A percentile compares a stretch with the other conserved stretches of the same genome.
These are phyloP conservation scores for Muscicapa comitata DNA, from an alignment of 2,797 vertebrate genomes.

Conservation along the genomic window DNA sequence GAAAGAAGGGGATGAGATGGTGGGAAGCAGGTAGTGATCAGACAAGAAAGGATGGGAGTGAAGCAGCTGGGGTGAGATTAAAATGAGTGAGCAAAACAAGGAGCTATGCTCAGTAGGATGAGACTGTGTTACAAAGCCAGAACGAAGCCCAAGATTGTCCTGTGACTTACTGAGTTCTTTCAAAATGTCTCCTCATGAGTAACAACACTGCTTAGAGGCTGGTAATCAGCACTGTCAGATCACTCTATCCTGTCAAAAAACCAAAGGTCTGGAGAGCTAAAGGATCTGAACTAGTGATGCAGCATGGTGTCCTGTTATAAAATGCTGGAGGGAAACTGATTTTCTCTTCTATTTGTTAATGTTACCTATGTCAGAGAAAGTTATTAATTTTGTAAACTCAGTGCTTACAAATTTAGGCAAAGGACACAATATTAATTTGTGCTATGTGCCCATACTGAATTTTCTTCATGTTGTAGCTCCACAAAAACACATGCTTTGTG, in stretches of 20 bases:
- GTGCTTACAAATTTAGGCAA: background rate
- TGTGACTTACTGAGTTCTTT: background rate
- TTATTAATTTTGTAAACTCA: background rate
- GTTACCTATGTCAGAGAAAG: background rate
- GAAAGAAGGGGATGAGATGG: background rate
- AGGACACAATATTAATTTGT: background rate
- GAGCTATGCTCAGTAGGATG: background rate
- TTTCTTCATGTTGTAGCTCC: background rate
- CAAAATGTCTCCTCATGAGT: background rate
- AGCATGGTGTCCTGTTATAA: background rate
- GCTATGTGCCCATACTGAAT: background rate
- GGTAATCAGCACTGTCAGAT: rapidly evolving
- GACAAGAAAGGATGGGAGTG: background rate
- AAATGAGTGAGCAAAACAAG: background rate
- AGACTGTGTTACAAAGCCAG: background rate
- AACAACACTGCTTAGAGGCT: background rate
- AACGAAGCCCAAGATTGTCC: background rate
- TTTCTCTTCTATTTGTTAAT: background rate
- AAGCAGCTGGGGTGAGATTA: background rate
- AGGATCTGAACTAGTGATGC: background rate
- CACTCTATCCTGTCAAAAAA: background rate
- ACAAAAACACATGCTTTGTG: background rate
- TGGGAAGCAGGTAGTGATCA: background rate
- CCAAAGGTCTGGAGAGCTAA: background rate
- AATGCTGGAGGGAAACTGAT: background rate